A percentile compares a stretch with the other conserved stretches of the same genome.
Evolutionary conservation across 1,140 invertebrate genomes (phyloP).

Genomic region (Listronotus bonariensis): DNA sequence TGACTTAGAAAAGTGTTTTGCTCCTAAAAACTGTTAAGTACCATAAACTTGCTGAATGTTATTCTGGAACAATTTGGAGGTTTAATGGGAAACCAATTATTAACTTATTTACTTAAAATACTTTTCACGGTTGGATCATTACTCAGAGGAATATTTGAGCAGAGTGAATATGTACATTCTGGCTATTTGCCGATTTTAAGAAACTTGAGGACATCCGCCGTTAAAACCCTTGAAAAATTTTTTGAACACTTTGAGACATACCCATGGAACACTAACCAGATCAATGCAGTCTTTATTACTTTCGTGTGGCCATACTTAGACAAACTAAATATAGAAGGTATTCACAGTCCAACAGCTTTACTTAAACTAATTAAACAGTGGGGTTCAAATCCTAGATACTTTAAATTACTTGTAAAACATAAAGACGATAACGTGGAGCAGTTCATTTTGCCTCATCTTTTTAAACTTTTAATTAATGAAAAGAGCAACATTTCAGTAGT

Average conservation of each 20-base stretch:
- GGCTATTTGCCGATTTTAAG: constrained; percentile 70
- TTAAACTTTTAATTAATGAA: constrained; percentile 69
- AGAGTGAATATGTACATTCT: constrained; percentile 61
- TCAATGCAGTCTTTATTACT: constrained; percentile 76
- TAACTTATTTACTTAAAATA: constrained; percentile 74
- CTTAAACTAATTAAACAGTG: constrained; percentile 79
- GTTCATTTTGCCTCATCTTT: constrained; percentile 67
- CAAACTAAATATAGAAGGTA: constrained; percentile 78
- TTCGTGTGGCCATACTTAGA: constrained; percentile 81
- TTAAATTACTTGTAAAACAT: constrained; percentile 70
- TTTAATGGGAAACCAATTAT: constrained; percentile 67
- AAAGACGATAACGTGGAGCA: constrained; percentile 53
- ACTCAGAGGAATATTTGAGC: constrained; percentile 63
- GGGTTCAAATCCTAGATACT: constrained; percentile 77
- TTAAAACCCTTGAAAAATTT: constrained; percentile 70
- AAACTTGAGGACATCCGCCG: constrained; percentile 65
- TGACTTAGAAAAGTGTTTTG: constrained; percentile 66
- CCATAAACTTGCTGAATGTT: constrained; percentile 76
- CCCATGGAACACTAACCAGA: constrained; percentile 70
- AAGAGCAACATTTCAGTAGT: constrained; percentile 70
- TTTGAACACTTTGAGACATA: constrained; percentile 81
- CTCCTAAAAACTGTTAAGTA: constrained; percentile 76
- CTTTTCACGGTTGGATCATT: constrained; percentile 71
- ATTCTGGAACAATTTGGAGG: constrained; percentile 86
- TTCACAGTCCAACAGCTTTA: constrained; percentile 81